A percentile compares a stretch with the other conserved stretches of the same genome.
phyloP scores from a whole-genome alignment of 2,888 invertebrate species.

The Mongoloraphidia duomilia region DNA sequence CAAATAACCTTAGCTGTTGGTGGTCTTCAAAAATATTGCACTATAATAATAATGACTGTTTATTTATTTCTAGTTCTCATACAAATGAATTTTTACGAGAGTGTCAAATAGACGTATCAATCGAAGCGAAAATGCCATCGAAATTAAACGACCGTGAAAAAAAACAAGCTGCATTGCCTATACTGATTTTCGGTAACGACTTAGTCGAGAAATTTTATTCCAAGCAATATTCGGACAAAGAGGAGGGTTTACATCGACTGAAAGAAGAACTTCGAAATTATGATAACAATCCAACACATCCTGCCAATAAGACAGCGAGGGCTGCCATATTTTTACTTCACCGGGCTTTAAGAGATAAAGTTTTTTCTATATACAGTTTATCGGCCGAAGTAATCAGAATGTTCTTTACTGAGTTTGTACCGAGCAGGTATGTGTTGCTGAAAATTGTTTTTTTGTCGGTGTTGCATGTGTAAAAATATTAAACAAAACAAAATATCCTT shows the following conservation, averaged over 20 bases:
- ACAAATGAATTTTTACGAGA: constrained; percentile 68
- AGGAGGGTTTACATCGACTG: constrained; percentile 66
- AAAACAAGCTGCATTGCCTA: constrained; percentile 78
- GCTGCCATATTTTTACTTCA: constrained; percentile 69
- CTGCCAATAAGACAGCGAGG: constrained; percentile 66
- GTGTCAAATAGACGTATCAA: constrained; percentile 44
- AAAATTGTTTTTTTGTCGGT: not conserved
- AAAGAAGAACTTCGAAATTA: constrained; percentile 34
- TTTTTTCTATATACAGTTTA: constrained; percentile 74
- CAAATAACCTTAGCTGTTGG: too few species aligned
- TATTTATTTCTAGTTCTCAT: constrained; percentile 47
- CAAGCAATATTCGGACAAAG: constrained; percentile 79
- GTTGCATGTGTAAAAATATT: not conserved
- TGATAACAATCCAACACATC: constrained; percentile 25
- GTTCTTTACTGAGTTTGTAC: constrained; percentile 73
- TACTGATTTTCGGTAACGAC: constrained; percentile 80
- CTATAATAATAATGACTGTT: too few species aligned
- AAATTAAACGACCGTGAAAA: constrained; percentile 64
- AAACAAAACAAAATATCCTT: too few species aligned
- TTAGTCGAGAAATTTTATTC: constrained; percentile 85
- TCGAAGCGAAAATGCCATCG: constrained; percentile 36
- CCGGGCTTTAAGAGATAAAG: constrained; percentile 70
- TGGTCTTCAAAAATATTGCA: too few species aligned
- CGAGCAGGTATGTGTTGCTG: constrained; percentile 41
- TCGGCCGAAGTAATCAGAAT: constrained; percentile 70